These are phyloP conservation scores for Ischnura elegans DNA, from an alignment of 2,888 invertebrate species.

Conservation along the genomic window DNA sequence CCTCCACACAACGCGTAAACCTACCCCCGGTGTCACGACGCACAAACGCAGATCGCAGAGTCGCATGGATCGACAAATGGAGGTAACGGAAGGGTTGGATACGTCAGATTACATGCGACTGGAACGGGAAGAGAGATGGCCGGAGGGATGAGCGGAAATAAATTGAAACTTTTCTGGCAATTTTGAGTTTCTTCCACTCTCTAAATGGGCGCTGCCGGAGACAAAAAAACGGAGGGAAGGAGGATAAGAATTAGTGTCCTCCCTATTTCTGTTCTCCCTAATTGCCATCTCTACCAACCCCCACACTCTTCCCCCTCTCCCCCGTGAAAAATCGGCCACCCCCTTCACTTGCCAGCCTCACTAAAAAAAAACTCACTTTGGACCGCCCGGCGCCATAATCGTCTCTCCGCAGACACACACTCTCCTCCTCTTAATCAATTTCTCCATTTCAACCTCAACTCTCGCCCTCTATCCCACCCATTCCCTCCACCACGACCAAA, in stretches of 20 bases:
- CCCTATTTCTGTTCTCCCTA: conserved; percentile 11
- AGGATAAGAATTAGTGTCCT: neutral
- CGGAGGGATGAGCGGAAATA: neutral
- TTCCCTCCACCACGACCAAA: neutral
- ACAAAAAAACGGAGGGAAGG: neutral
- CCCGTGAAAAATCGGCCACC: neutral
- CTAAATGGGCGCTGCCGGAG: conserved; percentile 2
- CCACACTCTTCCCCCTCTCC: neutral
- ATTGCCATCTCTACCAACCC: neutral
- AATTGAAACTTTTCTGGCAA: conserved; percentile 11
- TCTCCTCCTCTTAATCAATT: neutral
- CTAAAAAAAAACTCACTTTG: neutral
- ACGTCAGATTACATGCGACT: neutral
- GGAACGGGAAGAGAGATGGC: neutral
- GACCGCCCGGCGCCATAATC: neutral
- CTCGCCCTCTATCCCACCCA: neutral
- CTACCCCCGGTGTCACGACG: too few relatives aligned
- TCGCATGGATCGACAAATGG: too few relatives aligned
- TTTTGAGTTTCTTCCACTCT: neutral
- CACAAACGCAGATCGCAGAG: too few relatives aligned
- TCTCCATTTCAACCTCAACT: neutral
- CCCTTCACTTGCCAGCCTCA: neutral
- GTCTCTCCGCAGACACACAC: neutral
- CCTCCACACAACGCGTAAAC: too few relatives aligned
- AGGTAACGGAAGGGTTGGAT: neutral